These are phyloP conservation scores for Tiliacea citrago DNA, from an alignment of 2,888 invertebrate species.

Conservation along the genomic window DNA sequence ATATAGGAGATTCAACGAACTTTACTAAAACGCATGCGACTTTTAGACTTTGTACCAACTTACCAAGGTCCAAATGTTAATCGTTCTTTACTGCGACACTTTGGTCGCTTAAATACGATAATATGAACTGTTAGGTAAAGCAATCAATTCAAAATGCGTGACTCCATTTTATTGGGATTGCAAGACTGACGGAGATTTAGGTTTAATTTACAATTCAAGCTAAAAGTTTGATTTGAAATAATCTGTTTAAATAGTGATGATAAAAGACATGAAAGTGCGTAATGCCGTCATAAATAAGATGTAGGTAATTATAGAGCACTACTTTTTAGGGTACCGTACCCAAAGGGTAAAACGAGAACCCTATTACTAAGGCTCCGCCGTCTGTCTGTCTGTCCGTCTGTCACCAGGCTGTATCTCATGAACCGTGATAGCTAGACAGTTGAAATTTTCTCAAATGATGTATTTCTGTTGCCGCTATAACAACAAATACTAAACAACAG, in stretches of 20 bases:
- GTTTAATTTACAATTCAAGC: conserved; percentile 19
- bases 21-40: conserved; percentile 26
- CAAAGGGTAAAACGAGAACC: too few relatives aligned
- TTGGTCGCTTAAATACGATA: conserved; percentile 35
- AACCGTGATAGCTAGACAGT: too few relatives aligned
- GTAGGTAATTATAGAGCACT: conserved; percentile 2
- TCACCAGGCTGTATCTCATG: too few relatives aligned
- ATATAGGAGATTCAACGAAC: conserved; percentile 46
- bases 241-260: not conserved
- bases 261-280: not conserved
- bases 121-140: conserved; percentile 21
- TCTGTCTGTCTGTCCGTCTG: too few relatives aligned
- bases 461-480: too few relatives aligned
- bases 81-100: conserved; percentile 48
- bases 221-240: conserved; percentile 5
- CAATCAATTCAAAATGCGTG: conserved; percentile 48
- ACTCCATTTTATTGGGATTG: conserved; percentile 45
- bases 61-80: conserved; percentile 37
- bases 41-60: conserved; percentile 28
- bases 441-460: too few relatives aligned
- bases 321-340: too few relatives aligned
- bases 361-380: too few relatives aligned
- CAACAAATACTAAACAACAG: too few relatives aligned
- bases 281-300: not conserved
- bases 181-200: conserved; percentile 25